Percentiles rank a stretch among this genome's conserved stretches.
phyloP scores from a whole-genome alignment of 2,888 invertebrate genomes.

The Andricus quercusramuli region DNA sequence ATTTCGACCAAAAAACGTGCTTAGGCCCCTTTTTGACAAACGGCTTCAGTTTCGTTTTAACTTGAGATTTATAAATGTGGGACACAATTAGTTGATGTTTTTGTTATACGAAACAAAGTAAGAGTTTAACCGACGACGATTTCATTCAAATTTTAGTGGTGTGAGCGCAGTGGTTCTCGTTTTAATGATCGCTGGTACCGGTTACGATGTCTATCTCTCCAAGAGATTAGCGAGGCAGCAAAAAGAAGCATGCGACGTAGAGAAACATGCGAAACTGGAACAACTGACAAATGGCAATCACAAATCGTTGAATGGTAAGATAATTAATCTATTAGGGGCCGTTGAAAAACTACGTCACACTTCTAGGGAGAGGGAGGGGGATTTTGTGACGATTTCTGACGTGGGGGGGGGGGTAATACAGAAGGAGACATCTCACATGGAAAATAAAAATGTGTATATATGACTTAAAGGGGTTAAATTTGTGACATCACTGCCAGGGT shows the following conservation, averaged over 20 bases:
- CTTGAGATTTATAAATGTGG: neutral
- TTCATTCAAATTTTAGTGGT: conserved; percentile 78
- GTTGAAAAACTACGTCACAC: too few species aligned
- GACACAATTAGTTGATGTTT: neutral
- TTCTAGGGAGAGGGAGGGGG: too few species aligned
- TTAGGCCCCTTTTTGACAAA: too few species aligned
- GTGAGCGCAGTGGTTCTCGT: conserved; percentile 80
- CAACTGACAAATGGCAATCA: conserved; percentile 64
- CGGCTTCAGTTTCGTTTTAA: neutral
- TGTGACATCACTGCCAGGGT: too few species aligned
- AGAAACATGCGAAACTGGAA: conserved; percentile 74
- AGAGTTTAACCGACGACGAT: neutral
- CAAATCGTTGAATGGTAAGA: conserved; percentile 69
- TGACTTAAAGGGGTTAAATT: too few species aligned
- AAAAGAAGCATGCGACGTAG: conserved; percentile 69
- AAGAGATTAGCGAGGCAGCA: conserved; percentile 61
- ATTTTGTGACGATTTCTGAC: too few species aligned
- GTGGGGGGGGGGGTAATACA: too few species aligned
- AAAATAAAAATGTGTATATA: too few species aligned
- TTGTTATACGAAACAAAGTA: neutral
- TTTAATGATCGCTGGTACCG: conserved; percentile 84
- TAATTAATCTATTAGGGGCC: neutral
- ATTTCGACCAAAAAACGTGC: too few species aligned
- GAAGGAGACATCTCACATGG: too few species aligned
- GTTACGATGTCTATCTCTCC: conserved; percentile 83